phyloP scores from a whole-genome alignment of 2,797 vertebrate genomes.

The Ceyx erithaca region DNA sequence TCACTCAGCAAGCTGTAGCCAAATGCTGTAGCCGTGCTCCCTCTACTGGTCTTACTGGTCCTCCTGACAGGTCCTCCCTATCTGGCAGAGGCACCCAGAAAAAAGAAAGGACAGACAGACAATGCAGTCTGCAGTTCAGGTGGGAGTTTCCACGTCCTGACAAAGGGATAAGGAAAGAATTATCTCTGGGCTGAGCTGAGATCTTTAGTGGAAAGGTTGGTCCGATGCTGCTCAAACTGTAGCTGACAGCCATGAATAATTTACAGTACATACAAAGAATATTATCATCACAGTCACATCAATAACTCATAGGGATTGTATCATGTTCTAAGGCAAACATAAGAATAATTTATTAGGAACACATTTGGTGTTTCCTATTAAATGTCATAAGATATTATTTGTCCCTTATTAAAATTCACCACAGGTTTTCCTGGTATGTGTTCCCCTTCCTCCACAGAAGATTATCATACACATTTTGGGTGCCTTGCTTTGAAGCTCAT shows the following conservation, averaged over 20 bases:
- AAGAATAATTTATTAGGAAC: not conserved
- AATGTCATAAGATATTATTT: not conserved
- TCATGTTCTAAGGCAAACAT: not conserved
- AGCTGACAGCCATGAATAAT: not conserved
- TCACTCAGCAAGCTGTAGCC: not conserved
- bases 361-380: not conserved
- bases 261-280: too few relatives aligned
- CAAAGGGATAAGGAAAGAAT: not conserved
- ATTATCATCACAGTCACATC: not conserved
- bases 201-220: not conserved
- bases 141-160: not conserved
- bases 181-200: not conserved
- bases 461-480: not conserved
- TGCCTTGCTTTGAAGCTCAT: not conserved
- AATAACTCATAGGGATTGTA: not conserved
- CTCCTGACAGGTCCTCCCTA: not conserved
- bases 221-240: not conserved
- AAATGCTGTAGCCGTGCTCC: not conserved
- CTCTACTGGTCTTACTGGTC: slow-evolving; percentile 18
- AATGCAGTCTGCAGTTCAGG: accelerated
- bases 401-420: not conserved
- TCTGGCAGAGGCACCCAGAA: not conserved
- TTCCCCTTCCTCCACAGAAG: not conserved
- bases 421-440: not conserved
- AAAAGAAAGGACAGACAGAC: not conserved